Conservation (phyloP, 2,888 invertebrate genomes). For the Slavum lentiscoides region DNA sequence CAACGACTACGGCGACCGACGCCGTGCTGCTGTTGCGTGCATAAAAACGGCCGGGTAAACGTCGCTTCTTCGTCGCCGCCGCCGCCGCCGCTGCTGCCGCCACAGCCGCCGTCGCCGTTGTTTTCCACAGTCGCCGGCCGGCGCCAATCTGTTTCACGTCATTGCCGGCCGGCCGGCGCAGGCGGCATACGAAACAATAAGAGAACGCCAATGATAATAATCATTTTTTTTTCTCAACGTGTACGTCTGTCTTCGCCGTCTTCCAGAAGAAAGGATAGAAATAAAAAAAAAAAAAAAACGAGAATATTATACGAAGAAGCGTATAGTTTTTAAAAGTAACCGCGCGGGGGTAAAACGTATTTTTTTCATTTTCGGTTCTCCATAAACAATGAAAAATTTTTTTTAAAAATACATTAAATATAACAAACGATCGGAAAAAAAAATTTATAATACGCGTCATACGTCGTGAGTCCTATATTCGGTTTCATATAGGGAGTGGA, state of each 20-base stretch:
- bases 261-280: neutral
- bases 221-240: constrained; percentile 16
- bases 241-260: neutral
- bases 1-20: neutral
- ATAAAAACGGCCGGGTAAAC: constrained; percentile 50
- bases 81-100: neutral
- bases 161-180: constrained; percentile 30
- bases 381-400: too few relatives aligned
- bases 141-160: constrained; percentile 51
- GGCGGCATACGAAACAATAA: constrained; percentile 43
- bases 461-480: too few relatives aligned
- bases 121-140: constrained; percentile 38
- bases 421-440: too few relatives aligned
- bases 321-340: neutral
- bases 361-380: neutral
- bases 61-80: neutral
- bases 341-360: neutral
- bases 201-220: constrained; percentile 45
- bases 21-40: constrained; percentile 19
- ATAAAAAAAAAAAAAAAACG: neutral
- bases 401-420: too few relatives aligned
- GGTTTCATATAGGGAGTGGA: too few relatives aligned
- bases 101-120: neutral
- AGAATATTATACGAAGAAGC: neutral
- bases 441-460: too few relatives aligned